Evolutionary conservation across 64 coral and sea anemone genomes (phyloP).

Genomic region (Porites lutea): DNA sequence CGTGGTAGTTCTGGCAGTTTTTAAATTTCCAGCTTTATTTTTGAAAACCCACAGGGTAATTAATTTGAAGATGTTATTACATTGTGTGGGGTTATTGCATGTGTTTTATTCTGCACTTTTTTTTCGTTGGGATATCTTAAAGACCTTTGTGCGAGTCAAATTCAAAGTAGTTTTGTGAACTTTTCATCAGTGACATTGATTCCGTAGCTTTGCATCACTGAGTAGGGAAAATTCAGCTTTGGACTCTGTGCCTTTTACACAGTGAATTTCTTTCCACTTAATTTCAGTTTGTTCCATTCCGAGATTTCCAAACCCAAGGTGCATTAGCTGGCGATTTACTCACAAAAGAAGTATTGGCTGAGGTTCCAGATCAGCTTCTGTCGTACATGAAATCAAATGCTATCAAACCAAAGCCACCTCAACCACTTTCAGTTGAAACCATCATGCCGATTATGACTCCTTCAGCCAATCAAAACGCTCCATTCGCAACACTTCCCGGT

Average conservation of each 20-base stretch:
- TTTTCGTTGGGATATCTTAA: too few species aligned
- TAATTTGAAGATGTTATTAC: too few species aligned
- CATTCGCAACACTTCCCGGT: conserved; percentile 44
- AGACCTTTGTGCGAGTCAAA: too few species aligned
- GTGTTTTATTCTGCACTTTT: too few species aligned
- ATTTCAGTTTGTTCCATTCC: conserved; percentile 95
- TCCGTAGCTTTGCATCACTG: neutral
- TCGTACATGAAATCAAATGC: conserved; percentile 72
- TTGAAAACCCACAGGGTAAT: too few species aligned
- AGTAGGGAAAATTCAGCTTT: neutral
- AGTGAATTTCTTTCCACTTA: conserved; percentile 12
- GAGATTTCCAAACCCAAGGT: conserved; percentile 84
- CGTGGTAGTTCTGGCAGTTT: too few species aligned
- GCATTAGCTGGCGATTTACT: conserved; percentile 76
- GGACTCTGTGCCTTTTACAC: neutral
- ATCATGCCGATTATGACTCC: conserved; percentile 24
- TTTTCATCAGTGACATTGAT: too few species aligned
- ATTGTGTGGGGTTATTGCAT: too few species aligned
- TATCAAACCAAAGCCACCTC: conserved; percentile 69
- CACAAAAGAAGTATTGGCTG: conserved; percentile 91
- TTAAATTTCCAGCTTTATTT: too few species aligned
- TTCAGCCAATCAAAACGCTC: conserved; percentile 59
- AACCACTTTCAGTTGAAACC: conserved; percentile 30
- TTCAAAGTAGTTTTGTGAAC: too few species aligned
- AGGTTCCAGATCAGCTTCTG: conserved; percentile 86